Evolutionary conservation across 2,797 vertebrate genomes (phyloP).

Genomic region (Sebastes vulpes): DNA sequence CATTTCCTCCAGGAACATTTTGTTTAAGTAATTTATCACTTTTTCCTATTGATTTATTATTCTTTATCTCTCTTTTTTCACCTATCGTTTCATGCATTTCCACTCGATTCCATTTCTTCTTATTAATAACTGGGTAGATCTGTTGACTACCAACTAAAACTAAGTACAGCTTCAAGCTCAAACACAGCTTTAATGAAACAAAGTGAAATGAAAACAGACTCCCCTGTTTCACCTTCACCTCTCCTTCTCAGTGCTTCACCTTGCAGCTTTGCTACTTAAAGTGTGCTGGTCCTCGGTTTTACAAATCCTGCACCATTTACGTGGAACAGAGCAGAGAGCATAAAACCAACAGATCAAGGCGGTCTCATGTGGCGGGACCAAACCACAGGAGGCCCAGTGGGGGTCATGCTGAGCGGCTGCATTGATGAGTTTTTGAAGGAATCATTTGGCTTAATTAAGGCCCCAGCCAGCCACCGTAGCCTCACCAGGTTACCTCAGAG

Average conservation of each 20-base stretch:
- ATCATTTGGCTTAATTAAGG: slow-evolving; percentile 61
- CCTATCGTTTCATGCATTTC: not conserved
- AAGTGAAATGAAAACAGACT: too few relatives aligned
- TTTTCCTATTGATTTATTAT: not conserved
- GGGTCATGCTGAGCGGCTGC: slow-evolving; percentile 36
- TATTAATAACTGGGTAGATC: not conserved
- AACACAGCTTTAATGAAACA: not conserved
- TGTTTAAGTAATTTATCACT: not conserved
- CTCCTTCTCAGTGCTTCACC: not conserved
- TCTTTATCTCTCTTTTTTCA: not conserved
- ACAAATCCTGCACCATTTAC: not conserved
- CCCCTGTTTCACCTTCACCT: not conserved
- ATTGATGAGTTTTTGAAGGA: slow-evolving; percentile 63
- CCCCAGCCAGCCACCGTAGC: slow-evolving; percentile 26
- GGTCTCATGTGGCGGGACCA: slow-evolving; percentile 1
- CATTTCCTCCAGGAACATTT: not conserved
- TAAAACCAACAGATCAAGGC: slow-evolving; percentile 24
- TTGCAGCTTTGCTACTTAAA: not conserved
- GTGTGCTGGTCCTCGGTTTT: not conserved
- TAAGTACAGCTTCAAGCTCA: not conserved
- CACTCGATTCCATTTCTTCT: not conserved
- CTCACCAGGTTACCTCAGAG: slow-evolving; percentile 47
- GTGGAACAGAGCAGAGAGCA: slow-evolving; percentile 25
- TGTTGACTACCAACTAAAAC: not conserved
- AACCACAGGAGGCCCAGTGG: slow-evolving; percentile 9